These are phyloP conservation scores for Etheostoma spectabile DNA, from an alignment of 2,113 vertebrate genomes.

Conservation along the genomic window DNA sequence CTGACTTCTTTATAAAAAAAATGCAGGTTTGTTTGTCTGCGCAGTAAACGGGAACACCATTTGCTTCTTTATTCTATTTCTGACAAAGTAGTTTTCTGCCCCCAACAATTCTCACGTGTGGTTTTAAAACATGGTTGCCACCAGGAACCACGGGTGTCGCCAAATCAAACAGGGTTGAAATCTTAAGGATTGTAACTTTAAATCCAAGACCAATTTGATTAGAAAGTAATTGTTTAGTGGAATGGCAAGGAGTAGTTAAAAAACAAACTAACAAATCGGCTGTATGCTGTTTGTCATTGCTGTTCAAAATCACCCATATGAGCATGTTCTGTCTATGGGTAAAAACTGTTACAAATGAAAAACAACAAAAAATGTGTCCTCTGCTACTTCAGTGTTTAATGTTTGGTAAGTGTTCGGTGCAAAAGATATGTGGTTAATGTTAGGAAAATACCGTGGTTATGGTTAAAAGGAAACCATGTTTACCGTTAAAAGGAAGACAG, in stretches of 20 bases:
- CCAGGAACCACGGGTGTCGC: not conserved
- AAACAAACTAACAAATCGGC: too few relatives aligned
- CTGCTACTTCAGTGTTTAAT: not conserved
- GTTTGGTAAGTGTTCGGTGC: not conserved
- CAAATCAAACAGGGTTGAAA: not conserved
- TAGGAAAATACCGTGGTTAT: too few relatives aligned
- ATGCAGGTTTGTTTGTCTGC: not conserved
- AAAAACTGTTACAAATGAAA: too few relatives aligned
- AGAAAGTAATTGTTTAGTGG: too few relatives aligned
- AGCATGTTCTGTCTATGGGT: not conserved
- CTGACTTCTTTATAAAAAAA: not conserved
- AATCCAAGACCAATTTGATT: too few relatives aligned
- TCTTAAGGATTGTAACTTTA: not conserved
- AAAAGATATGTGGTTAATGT: too few relatives aligned
- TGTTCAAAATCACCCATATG: not conserved
- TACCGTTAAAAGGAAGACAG: too few relatives aligned
- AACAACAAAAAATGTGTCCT: too few relatives aligned
- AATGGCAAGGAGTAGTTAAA: too few relatives aligned
- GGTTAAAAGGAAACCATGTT: not conserved
- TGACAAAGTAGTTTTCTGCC: not conserved
- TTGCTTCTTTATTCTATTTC: not conserved
- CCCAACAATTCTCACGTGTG: not conserved
- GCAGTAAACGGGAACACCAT: not conserved
- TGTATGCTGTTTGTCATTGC: not conserved
- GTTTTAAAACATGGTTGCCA: not conserved